Percentiles rank a stretch among this genome's conserved stretches.
Evolutionary conservation across 2,113 vertebrate genomes (phyloP).

Genomic region (Lamprologus callipterus): DNA sequence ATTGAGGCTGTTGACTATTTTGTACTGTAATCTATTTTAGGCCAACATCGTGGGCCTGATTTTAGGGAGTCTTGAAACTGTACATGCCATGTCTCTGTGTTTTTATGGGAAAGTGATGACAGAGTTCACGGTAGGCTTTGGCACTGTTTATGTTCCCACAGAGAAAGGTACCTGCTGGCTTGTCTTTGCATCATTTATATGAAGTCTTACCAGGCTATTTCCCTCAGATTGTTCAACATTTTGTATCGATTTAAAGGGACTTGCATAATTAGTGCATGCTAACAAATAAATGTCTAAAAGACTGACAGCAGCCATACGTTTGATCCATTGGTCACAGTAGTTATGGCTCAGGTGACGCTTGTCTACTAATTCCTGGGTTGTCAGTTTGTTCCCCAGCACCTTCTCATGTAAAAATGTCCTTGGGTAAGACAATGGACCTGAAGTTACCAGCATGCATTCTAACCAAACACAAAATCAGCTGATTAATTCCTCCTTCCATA

Average conservation of each 20-base stretch:
- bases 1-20: background rate
- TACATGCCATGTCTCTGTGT: background rate
- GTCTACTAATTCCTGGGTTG: background rate
- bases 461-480: background rate
- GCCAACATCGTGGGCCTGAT: rapidly evolving
- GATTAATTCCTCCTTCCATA: background rate
- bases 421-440: background rate
- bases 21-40: background rate
- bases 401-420: background rate
- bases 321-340: background rate
- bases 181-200: background rate
- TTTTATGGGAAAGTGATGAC: background rate
- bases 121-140: background rate
- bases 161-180: background rate
- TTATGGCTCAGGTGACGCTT: background rate
- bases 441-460: background rate
- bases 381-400: background rate
- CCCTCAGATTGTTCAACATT: background rate
- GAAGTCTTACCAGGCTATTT: background rate
- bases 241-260: background rate
- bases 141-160: background rate
- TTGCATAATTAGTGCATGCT: background rate
- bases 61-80: background rate
- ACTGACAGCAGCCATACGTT: background rate
- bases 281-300: background rate